Evolutionary conservation across 2,797 vertebrate genomes (phyloP).

Genomic region (Xenentodon cancila): DNA sequence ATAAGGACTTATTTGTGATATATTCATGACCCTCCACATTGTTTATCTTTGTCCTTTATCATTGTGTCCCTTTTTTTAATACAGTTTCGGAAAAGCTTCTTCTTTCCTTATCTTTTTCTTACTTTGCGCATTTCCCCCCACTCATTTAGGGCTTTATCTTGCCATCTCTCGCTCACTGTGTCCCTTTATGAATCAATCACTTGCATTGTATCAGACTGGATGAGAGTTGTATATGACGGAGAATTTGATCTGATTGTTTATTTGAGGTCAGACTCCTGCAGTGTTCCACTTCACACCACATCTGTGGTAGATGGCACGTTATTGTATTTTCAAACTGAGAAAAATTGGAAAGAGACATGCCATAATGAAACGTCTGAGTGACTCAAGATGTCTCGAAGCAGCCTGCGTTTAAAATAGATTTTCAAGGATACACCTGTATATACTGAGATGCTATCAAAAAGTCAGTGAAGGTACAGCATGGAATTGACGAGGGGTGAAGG

Average conservation of each 20-base stretch:
- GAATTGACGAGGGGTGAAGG: constrained; percentile 2
- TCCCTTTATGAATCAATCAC: constrained; percentile 27
- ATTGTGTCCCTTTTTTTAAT: not conserved
- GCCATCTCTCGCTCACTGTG: not conserved
- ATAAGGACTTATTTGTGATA: constrained; percentile 7
- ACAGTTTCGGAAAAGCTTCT: not conserved
- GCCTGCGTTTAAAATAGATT: constrained; percentile 34
- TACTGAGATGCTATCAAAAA: constrained; percentile 39
- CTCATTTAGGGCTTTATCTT: constrained; percentile 13
- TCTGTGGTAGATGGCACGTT: constrained; percentile 19
- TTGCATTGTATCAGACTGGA: constrained; percentile 19
- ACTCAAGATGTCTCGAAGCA: constrained; percentile 21
- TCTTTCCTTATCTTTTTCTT: constrained; percentile 3
- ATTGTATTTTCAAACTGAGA: constrained; percentile 25
- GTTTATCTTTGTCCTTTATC: constrained; percentile 4
- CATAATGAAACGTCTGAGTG: constrained; percentile 18
- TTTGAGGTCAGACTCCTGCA: constrained; percentile 31
- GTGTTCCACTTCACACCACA: constrained; percentile 27
- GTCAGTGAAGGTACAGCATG: constrained; percentile 11
- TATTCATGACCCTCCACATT: not conserved
- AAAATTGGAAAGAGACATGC: constrained; percentile 4
- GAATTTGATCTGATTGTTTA: constrained; percentile 36
- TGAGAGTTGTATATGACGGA: constrained; percentile 20
- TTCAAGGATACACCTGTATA: constrained; percentile 40
- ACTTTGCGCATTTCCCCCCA: not conserved